Base-by-base conservation (phyloP, 2,113 vertebrate genomes). In the Hypanus sabinus region DNA sequence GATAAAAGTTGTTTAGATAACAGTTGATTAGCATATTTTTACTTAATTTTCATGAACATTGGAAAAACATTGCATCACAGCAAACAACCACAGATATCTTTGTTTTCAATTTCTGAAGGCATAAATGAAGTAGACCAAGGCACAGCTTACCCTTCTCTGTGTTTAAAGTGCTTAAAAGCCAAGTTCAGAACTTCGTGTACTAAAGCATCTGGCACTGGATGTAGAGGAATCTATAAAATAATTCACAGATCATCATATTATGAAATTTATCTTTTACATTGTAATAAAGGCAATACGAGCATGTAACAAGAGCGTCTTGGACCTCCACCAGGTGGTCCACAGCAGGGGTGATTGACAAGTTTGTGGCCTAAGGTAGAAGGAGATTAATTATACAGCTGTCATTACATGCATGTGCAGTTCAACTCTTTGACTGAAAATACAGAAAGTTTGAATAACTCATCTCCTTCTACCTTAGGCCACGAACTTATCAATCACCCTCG, bases 111-210 rank as follows among this genome's bases (percentile, higher is more conserved):
- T 73, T 30, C 46, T 93, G 68, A 93, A 70, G 16, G 62, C 62
- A 36, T 68, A 20, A 18, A 70, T 16, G 38, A 91, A 70, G 68
- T 20, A 55, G 33, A 9, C 91, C 73, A 30, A 93, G 36, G 20
- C 20, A 36, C 91, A 73, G 96, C 98, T 99, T 96, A 99, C 99
- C 99, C 99, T 97, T 99, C 99, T 97, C 98, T 99, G 96, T 99
- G 98, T 98, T 99, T 99, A 99, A 99, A 99, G 98, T 99, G 99
- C 98, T 99, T 99, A 96, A 99, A 99, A 96, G 99, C 99, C 97
- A 99, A 97, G 97, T 98, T 99, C 95, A 99, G 97, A 97, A 99
- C 99, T 98, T 99, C 99, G 94, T 99, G 99, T 97, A 99, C 98
- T 97, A 99, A 98, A 96, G 97, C 97, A 96, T 99, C 99, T 96